Evolutionary conservation across 2,113 vertebrate genomes (phyloP).

Genomic region (Anarrhichthys ocellatus): DNA sequence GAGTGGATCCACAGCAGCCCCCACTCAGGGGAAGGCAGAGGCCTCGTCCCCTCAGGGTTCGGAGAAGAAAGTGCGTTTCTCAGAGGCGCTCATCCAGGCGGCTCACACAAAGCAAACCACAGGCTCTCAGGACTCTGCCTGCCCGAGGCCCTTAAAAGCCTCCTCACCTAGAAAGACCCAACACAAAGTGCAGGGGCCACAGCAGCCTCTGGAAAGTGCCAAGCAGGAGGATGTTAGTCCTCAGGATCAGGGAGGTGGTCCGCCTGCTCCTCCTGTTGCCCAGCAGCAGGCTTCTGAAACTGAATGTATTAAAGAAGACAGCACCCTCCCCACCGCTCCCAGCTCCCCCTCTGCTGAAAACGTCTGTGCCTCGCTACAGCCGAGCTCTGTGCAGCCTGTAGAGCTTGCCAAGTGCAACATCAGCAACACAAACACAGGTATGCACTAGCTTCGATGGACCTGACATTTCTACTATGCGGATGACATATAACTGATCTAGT

Average conservation of each 20-base stretch:
- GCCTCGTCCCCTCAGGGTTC: slow-evolving; percentile 32
- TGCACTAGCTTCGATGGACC: background rate
- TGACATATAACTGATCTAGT: background rate
- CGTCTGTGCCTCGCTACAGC: slow-evolving; percentile 41
- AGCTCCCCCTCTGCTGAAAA: slow-evolving; percentile 45
- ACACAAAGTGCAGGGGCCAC: slow-evolving; percentile 12
- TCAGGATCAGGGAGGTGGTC: slow-evolving; percentile 56
- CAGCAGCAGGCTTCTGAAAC: slow-evolving; percentile 46
- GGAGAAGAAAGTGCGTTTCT: slow-evolving; percentile 84
- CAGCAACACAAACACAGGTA: slow-evolving; percentile 78
- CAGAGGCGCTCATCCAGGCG: slow-evolving; percentile 70
- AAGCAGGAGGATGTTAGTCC: slow-evolving; percentile 30
- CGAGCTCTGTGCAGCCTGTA: slow-evolving; percentile 49
- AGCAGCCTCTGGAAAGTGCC: slow-evolving; percentile 30
- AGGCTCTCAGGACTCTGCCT: slow-evolving; percentile 36
- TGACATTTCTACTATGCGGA: background rate
- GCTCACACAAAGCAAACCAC: slow-evolving; percentile 32
- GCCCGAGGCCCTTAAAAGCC: slow-evolving; percentile 50
- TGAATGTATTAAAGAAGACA: slow-evolving; percentile 57
- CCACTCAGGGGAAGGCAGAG: slow-evolving; percentile 32
- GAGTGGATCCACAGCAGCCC: slow-evolving; percentile 1
- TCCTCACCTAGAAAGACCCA: slow-evolving; percentile 51
- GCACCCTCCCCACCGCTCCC: slow-evolving; percentile 9
- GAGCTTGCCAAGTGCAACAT: slow-evolving; percentile 75
- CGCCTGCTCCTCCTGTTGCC: slow-evolving; percentile 9